Evolutionary conservation across 2,113 vertebrate species (phyloP), one percentile per base, ranked within the genome.

Genomic region (Rhea pennata): DNA sequence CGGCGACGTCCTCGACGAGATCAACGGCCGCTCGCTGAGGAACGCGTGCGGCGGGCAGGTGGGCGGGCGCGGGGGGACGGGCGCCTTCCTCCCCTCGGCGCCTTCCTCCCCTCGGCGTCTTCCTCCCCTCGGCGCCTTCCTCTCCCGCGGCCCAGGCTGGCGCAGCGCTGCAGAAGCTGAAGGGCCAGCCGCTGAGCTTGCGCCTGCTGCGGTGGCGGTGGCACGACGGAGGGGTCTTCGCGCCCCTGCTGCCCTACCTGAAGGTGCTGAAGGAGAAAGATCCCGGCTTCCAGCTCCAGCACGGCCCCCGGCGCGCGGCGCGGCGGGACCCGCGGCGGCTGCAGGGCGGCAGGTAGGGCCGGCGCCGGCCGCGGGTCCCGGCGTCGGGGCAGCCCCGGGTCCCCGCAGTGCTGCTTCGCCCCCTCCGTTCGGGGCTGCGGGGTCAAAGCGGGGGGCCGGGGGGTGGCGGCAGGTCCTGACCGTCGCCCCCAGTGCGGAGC

Each of bases 1-100:
- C 0, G 98, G 98, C 8, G 98, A 99, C 67, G 87, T 98, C 78
- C 98, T 99, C 0, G 98, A 99, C 15, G 98, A 99, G 94, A 98
- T 98, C 95, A 99, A 98, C 0, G 98, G 98, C 39, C 97, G 94
- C 53, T 99, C 98, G 0, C 94, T 98, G 90, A 98, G 98, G 80
- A 98, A 98, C 3, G 97, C 98, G 39, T 97, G 86, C 77, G 98
- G 95, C 1, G 97, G 98, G 87, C 98, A 98, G 97, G 98, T 98
- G 84, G 23, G 88, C 67, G 50, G 44, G 48, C 67, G 59, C 0
- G 4, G 54, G 70, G 3, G 73, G 48, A 20, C 23, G 26, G 36
- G 44, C 2, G 1, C 13, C 15, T 36, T 71, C 42, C 6, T 27
- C 15, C 33, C 36, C 65, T 16, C 10, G 29, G 33, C 20, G 39